Conservation (phyloP, 2,797 vertebrate genomes). For the Oceanodroma leucorhoa region DNA sequence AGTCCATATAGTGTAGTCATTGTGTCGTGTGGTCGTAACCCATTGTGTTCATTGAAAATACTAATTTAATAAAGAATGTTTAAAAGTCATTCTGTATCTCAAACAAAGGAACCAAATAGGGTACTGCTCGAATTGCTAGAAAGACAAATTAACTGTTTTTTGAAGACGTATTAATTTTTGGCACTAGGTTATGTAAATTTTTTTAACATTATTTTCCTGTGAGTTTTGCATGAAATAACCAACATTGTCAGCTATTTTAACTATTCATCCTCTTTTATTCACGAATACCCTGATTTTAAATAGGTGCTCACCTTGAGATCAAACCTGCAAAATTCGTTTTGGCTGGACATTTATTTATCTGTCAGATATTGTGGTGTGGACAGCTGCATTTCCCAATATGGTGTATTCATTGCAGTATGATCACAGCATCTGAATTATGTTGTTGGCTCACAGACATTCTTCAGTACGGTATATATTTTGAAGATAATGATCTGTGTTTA, state of each 20-base stretch:
- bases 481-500: background rate
- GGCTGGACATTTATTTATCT: background rate
- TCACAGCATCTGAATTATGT: background rate
- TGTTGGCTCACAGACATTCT: background rate
- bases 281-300: background rate
- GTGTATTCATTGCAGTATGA: background rate
- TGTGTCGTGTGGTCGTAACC: background rate
- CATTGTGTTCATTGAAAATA: background rate
- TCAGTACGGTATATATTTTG: background rate
- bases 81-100: background rate
- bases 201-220: background rate
- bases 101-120: background rate
- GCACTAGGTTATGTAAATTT: background rate
- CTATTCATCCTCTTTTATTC: background rate
- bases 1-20: background rate
- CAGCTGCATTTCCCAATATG: background rate
- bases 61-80: background rate
- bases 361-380: background rate
- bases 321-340: background rate
- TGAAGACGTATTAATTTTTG: background rate
- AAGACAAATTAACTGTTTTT: background rate
- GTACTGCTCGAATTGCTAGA: background rate
- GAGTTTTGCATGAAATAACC: background rate
- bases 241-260: background rate
- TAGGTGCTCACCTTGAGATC: background rate